phyloP scores from a whole-genome alignment of 2,797 vertebrate genomes.

The Rhinogobio ventralis region DNA sequence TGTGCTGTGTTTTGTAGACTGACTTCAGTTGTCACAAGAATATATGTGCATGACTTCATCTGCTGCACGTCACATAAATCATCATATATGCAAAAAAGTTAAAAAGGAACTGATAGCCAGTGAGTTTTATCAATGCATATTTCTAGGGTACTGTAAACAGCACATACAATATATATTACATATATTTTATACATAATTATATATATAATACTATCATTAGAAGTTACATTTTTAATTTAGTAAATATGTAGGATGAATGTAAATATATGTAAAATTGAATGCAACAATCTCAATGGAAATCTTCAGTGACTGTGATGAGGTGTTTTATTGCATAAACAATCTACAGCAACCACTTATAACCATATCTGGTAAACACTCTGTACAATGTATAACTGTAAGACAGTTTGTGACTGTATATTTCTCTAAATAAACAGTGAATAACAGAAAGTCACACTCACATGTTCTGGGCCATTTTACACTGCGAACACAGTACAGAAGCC shows the following conservation, averaged over 20 bases:
- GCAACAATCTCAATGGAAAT: too few relatives aligned
- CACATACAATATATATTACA: too few relatives aligned
- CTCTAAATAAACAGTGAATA: not conserved
- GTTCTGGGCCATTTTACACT: not conserved
- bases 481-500: not conserved
- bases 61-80: not conserved
- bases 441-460: not conserved
- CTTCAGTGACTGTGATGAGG: too few relatives aligned
- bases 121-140: too few relatives aligned
- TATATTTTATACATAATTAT: too few relatives aligned
- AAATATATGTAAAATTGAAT: too few relatives aligned
- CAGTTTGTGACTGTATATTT: not conserved
- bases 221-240: too few relatives aligned
- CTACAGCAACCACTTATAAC: not conserved
- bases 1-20: not conserved
- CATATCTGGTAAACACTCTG: not conserved
- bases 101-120: too few relatives aligned
- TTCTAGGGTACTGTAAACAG: too few relatives aligned
- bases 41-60: not conserved
- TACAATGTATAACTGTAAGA: not conserved
- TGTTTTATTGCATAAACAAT: not conserved
- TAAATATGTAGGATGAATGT: too few relatives aligned
- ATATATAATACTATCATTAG: too few relatives aligned
- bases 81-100: not conserved
- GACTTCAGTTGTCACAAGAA: not conserved